Conservation (phyloP, 2,113 vertebrate species). For the Lophotis ruficrista region DNA sequence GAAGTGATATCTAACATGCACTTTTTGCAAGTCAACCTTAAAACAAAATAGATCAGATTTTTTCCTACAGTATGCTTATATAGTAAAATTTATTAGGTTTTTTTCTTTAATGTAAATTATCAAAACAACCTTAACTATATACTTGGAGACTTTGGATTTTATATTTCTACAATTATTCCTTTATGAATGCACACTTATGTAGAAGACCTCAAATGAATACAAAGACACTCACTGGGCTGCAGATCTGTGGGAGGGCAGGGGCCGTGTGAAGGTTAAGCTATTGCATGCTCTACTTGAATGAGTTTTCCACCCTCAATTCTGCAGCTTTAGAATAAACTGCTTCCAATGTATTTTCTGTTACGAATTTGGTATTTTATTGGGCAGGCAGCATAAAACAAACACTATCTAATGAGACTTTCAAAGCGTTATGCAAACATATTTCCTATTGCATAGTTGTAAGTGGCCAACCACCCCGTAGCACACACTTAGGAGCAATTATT, state of each 20-base stretch:
- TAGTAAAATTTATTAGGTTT: neutral
- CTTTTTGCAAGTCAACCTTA: neutral
- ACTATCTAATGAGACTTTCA: slow-evolving; percentile 29
- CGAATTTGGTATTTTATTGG: neutral
- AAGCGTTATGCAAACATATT: slow-evolving; percentile 6
- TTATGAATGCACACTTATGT: neutral
- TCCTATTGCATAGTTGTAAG: neutral
- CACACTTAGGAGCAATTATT: slow-evolving; percentile 16
- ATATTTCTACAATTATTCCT: neutral
- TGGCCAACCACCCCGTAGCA: neutral
- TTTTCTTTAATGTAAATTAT: neutral
- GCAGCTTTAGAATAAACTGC: slow-evolving; percentile 3
- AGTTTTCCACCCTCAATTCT: slow-evolving; percentile 6
- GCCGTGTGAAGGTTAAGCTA: neutral
- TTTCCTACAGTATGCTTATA: neutral
- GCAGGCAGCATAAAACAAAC: slow-evolving; percentile 6
- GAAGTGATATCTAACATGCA: neutral
- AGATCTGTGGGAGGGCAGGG: neutral
- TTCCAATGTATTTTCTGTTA: slow-evolving; percentile 19
- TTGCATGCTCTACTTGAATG: neutral
- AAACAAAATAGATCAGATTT: neutral
- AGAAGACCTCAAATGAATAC: neutral
- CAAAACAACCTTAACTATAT: neutral
- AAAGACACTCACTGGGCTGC: neutral
- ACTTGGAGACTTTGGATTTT: neutral